phyloP scores from a whole-genome alignment of 2,113 vertebrate genomes.

The Alosa alosa region DNA sequence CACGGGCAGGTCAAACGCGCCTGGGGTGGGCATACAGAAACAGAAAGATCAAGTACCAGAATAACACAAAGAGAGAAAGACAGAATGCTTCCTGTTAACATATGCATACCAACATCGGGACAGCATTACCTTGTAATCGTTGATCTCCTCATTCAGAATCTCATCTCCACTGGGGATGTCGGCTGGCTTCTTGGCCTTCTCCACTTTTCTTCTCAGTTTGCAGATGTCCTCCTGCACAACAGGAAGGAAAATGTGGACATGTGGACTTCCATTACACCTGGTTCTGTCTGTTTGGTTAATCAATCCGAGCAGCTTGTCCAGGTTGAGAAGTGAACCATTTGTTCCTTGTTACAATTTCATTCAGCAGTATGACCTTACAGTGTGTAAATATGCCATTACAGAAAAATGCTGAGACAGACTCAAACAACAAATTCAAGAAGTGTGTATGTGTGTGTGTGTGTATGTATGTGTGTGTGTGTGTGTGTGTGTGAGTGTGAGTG shows the following conservation, averaged over 20 bases:
- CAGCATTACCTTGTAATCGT: conserved; percentile 85
- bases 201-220: conserved; percentile 87
- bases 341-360: neutral
- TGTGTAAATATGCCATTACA: neutral
- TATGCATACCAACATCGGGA: neutral
- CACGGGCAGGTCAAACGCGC: conserved; percentile 92
- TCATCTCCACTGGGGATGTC: conserved; percentile 95
- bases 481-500: neutral
- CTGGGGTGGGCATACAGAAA: conserved; percentile 60
- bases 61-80: neutral
- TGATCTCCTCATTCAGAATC: conserved; percentile 96
- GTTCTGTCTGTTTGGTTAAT: neutral
- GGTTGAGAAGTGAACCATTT: neutral
- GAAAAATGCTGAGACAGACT: no score
- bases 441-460: neutral
- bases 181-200: conserved; percentile 94
- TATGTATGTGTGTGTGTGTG: neutral
- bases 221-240: conserved; percentile 90
- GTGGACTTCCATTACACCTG: neutral
- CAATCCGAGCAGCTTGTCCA: neutral
- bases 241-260: neutral
- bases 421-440: no score
- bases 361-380: neutral
- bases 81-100: neutral
- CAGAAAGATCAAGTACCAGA: neutral